Evolutionary conservation across 30 jellyfish, hydroid and myxozoan genomes (phyloP), one percentile per base, ranked within the genome.

Genomic region (Aurelia aurita): DNA sequence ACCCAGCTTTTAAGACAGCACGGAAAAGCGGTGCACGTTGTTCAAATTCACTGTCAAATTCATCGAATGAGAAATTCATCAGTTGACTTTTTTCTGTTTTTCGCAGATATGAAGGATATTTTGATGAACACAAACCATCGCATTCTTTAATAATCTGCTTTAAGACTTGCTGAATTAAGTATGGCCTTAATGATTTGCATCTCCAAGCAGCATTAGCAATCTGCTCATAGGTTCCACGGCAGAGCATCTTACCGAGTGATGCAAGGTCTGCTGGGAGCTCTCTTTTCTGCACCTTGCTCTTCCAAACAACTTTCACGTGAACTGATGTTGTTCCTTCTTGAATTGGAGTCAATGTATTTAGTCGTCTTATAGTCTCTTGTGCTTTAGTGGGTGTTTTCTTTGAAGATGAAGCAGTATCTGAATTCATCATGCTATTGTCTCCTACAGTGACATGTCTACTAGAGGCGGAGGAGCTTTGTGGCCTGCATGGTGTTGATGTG

Each of bases 201-300:
- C 25, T 68, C 80, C 80, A 68, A 34, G 66, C 80, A 20, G 80
- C 63, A 68, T 29, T 22, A 11, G 69, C 80, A 10, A 68, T 68
- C 28, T 68, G 80, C 69, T 68, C 25, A 11, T 14, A 22, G 16
- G 69, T 68, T 13, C 80, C 80, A 8, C 80, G 68, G 27, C 80
- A 68, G 10, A 68, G 68, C 80, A 68, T 25, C 13, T 34, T 68
- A 29, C 80, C 80, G n/a, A n/a, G n/a, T n/a, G n/a, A n/a, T n/a
- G n/a, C n/a, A n/a, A n/a, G n/a, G n/a, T n/a, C n/a, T n/a, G n/a
- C n/a, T n/a, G n/a, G n/a, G n/a, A n/a, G n/a, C n/a, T n/a, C n/a
- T n/a, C n/a, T n/a, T n/a, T n/a, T n/a, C n/a, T n/a, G n/a, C n/a
- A n/a, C n/a, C n/a, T n/a, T n/a, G n/a, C n/a, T n/a, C n/a, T n/a